Evolutionary conservation across 2,888 invertebrate genomes (phyloP).

Genomic region (Leucophora obtusa): DNA sequence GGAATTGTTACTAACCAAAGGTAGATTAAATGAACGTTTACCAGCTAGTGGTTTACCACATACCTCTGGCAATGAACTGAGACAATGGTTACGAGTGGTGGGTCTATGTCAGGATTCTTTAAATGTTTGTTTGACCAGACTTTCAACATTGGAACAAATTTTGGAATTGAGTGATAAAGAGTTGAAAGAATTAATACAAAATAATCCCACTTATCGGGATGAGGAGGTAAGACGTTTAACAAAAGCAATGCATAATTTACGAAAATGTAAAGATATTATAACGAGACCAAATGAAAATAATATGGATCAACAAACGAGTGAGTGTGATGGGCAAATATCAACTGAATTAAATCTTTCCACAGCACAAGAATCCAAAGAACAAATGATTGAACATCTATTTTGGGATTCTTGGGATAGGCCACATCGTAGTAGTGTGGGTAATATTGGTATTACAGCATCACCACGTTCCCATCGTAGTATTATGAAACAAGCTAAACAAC

Average conservation of each 20-base stretch:
- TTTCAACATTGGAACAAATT: slow-evolving; percentile 87
- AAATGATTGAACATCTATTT: slow-evolving; percentile 81
- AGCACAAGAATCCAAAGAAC: slow-evolving; percentile 65
- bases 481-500: slow-evolving; percentile 68
- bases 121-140: slow-evolving; percentile 83
- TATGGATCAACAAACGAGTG: not conserved
- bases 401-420: slow-evolving; percentile 96
- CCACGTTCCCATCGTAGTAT: slow-evolving; percentile 73
- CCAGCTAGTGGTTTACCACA: slow-evolving; percentile 79
- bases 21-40: slow-evolving; percentile 84
- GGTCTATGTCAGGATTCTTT: slow-evolving; percentile 79
- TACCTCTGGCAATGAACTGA: slow-evolving; percentile 87
- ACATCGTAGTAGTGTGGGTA: slow-evolving; percentile 76
- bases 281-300: slow-evolving; percentile 51
- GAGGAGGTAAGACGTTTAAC: slow-evolving; percentile 91
- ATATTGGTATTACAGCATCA: slow-evolving; percentile 73
- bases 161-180: slow-evolving; percentile 92
- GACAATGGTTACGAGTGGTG: slow-evolving; percentile 95
- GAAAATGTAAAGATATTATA: slow-evolving; percentile 82
- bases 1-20: slow-evolving; percentile 91
- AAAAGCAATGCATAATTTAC: slow-evolving; percentile 90
- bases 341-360: not conserved
- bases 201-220: slow-evolving; percentile 80
- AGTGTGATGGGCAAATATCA: not conserved
- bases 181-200: slow-evolving; percentile 83